A percentile compares a stretch with the other conserved stretches of the same genome.
Conservation (phyloP, 2,888 invertebrate species). For the Erebia ligea region DNA sequence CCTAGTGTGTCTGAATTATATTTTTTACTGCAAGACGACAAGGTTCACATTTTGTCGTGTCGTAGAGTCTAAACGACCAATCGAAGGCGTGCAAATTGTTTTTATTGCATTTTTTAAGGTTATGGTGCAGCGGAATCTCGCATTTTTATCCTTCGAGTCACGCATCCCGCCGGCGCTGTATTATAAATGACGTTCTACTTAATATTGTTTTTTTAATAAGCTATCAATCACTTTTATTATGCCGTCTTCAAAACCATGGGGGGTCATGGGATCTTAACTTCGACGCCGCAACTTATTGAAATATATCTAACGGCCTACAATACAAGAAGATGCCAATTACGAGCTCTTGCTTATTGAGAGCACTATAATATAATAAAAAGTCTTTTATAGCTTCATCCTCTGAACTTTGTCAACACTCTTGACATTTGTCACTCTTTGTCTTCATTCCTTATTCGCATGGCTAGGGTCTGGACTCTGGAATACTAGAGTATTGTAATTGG, state of each 20-base stretch:
- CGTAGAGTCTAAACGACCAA: conserved; percentile 6
- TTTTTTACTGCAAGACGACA: neutral
- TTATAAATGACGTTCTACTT: conserved; percentile 10
- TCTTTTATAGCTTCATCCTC: no score
- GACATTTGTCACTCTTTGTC: no score
- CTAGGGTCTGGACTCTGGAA: no score
- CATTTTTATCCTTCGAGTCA: conserved; percentile 34
- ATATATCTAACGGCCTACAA: no score
- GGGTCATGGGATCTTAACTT: conserved; percentile 3
- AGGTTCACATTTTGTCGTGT: neutral
- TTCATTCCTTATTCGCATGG: no score
- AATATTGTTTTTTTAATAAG: conserved; percentile 17
- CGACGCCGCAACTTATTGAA: neutral
- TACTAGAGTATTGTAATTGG: no score
- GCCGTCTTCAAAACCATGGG: conserved; percentile 3
- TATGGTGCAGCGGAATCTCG: conserved; percentile 20
- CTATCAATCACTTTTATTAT: conserved; percentile 14
- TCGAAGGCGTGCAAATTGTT: conserved; percentile 32
- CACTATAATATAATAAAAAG: no score
- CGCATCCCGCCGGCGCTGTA: conserved; percentile 7
- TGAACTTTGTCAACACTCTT: no score
- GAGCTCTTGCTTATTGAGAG: neutral
- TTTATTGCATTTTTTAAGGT: conserved; percentile 35
- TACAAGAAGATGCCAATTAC: neutral
- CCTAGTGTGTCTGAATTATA: neutral